A percentile compares a stretch with the other conserved stretches of the same genome.
phyloP scores from a whole-genome alignment of 2,797 vertebrate genomes.

The Artibeus lituratus region DNA sequence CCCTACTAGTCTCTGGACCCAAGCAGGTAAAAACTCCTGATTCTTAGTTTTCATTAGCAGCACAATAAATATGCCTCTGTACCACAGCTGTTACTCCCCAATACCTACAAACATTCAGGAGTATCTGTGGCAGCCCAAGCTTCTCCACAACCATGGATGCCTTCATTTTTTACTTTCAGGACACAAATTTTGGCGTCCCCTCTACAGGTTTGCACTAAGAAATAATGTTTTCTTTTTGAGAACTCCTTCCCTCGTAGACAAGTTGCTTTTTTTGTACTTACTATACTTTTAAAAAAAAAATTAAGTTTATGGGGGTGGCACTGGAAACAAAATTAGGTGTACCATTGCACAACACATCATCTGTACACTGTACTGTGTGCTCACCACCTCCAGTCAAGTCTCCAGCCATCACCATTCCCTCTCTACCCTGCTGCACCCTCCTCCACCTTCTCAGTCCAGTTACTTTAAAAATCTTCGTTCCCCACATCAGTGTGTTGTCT shows the following conservation, averaged over 20 bases:
- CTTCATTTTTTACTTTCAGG: not conserved
- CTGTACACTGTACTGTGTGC: too few species aligned
- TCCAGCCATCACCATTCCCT: too few species aligned
- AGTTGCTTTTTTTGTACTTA: too few species aligned
- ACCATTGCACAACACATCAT: too few species aligned
- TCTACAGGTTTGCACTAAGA: not conserved
- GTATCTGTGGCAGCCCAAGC: not conserved
- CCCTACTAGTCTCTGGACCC: too few species aligned
- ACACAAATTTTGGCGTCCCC: not conserved
- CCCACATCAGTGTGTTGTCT: not conserved
- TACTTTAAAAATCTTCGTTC: not conserved
- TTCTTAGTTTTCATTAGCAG: not conserved
- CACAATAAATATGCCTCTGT: not conserved
- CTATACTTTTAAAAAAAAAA: too few species aligned
- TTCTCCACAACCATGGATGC: not conserved
- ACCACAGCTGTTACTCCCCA: not conserved
- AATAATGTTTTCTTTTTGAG: not conserved
- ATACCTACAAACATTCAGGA: not conserved
- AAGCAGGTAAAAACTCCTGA: not conserved
- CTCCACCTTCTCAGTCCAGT: not conserved
- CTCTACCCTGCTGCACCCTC: too few species aligned
- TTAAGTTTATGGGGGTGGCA: too few species aligned
- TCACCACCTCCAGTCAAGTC: too few species aligned
- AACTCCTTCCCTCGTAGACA: not conserved
- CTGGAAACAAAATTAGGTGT: too few species aligned